These are phyloP conservation scores for Chroicocephalus ridibundus DNA, from an alignment of 2,113 vertebrate species.

Conservation along the genomic window DNA sequence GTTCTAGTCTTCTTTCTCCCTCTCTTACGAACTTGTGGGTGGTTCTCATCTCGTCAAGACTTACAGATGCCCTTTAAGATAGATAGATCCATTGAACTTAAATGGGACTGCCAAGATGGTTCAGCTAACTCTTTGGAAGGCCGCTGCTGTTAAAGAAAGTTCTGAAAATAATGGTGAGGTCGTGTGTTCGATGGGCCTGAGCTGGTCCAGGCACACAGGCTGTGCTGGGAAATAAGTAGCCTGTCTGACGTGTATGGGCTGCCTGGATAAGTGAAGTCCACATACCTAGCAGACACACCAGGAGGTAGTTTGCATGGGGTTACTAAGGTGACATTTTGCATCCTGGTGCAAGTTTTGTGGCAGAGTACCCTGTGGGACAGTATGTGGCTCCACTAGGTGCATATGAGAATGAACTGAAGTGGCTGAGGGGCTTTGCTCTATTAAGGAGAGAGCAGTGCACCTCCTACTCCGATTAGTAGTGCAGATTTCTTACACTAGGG, in stretches of 20 bases:
- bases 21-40: neutral
- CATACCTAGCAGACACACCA: neutral
- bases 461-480: neutral
- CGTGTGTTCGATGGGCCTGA: neutral
- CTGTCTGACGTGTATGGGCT: neutral
- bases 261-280: neutral
- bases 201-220: neutral
- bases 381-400: neutral
- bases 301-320: neutral
- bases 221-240: neutral
- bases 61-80: neutral
- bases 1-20: fast-evolving
- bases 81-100: neutral
- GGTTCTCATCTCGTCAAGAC: neutral
- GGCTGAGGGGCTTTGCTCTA: neutral
- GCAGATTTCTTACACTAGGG: neutral
- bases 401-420: neutral
- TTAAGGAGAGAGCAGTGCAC: neutral
- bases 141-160: neutral
- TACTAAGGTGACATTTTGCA: neutral
- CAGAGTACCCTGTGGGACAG: neutral
- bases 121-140: neutral
- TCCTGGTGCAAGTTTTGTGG: neutral
- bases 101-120: neutral
- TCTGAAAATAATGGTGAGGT: neutral